These are phyloP conservation scores for Conistra vaccinii DNA, from an alignment of 2,888 invertebrate species.

Conservation along the genomic window DNA sequence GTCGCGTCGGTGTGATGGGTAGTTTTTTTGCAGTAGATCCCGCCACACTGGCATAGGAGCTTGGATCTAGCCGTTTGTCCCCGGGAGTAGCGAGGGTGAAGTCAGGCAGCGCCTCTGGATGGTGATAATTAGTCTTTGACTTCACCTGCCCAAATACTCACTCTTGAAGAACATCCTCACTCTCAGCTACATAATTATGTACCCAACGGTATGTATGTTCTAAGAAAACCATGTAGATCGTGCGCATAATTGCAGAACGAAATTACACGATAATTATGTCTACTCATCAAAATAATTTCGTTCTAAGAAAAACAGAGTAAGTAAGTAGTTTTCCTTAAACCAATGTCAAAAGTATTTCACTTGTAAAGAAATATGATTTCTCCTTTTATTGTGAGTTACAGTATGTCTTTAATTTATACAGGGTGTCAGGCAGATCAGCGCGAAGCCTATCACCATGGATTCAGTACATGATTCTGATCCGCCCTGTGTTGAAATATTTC, in stretches of 20 bases:
- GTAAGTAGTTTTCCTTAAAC: slow-evolving; percentile 29
- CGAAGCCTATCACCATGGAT: too few species aligned
- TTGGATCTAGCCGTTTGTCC: background rate
- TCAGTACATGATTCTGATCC: too few species aligned
- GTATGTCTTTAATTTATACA: too few species aligned
- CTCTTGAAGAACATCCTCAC: background rate
- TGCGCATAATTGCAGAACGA: slow-evolving; percentile 33
- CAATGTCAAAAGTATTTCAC: slow-evolving; percentile 6
- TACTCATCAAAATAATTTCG: slow-evolving; percentile 38
- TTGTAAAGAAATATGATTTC: background rate
- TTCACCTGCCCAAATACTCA: background rate
- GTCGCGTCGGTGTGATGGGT: too few species aligned
- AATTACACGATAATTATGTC: slow-evolving; percentile 44
- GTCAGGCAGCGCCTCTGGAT: background rate
- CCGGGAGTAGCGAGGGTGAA: too few species aligned
- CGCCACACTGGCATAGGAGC: background rate
- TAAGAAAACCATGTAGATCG: slow-evolving; percentile 33
- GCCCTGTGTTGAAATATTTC: too few species aligned
- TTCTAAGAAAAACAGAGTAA: slow-evolving; percentile 44
- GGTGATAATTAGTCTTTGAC: background rate
- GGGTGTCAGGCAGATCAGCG: too few species aligned
- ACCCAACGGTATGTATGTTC: slow-evolving; percentile 13
- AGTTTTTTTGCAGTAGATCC: background rate
- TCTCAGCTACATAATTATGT: background rate
- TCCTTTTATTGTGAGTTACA: background rate